phyloP scores from a whole-genome alignment of 2,888 invertebrate species.

The Acanthosoma haemorrhoidale region DNA sequence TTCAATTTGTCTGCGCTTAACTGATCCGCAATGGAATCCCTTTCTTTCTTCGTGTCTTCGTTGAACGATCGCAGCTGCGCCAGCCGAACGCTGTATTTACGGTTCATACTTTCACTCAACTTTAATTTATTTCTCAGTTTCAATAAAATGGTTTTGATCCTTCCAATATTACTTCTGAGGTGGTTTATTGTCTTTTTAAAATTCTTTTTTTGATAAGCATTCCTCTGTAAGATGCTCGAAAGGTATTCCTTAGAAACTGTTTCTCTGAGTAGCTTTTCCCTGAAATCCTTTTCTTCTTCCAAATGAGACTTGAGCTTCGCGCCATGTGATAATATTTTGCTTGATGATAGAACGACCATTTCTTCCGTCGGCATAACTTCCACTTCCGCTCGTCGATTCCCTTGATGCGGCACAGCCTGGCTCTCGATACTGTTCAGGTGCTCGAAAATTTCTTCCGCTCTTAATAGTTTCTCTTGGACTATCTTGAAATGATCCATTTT shows the following conservation, averaged over 20 bases:
- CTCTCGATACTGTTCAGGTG: slow-evolving; percentile 16
- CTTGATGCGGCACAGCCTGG: background rate
- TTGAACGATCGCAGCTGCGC: background rate
- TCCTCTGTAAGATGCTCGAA: background rate
- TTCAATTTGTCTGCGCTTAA: background rate
- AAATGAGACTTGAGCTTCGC: background rate
- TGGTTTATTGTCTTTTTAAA: background rate
- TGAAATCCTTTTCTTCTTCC: slow-evolving; percentile 7
- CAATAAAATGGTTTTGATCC: background rate
- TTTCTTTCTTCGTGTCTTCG: background rate
- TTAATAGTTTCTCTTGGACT: slow-evolving; percentile 12
- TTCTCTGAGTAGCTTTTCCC: background rate
- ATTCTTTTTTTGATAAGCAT: background rate
- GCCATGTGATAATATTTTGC: slow-evolving; percentile 9
- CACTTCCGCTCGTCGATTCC: background rate
- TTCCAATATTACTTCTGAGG: background rate
- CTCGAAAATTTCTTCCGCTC: slow-evolving; percentile 16
- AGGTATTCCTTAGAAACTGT: background rate
- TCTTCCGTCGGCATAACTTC: background rate
- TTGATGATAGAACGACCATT: background rate
- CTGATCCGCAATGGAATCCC: background rate
- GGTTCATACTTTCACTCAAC: background rate
- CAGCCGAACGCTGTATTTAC: background rate
- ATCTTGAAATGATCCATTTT: slow-evolving; percentile 13
- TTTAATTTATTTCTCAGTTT: background rate